Percentiles rank a stretch among this genome's conserved stretches.
Conservation (phyloP, 2,888 invertebrate genomes). For the Sphaeridia pumilis region DNA sequence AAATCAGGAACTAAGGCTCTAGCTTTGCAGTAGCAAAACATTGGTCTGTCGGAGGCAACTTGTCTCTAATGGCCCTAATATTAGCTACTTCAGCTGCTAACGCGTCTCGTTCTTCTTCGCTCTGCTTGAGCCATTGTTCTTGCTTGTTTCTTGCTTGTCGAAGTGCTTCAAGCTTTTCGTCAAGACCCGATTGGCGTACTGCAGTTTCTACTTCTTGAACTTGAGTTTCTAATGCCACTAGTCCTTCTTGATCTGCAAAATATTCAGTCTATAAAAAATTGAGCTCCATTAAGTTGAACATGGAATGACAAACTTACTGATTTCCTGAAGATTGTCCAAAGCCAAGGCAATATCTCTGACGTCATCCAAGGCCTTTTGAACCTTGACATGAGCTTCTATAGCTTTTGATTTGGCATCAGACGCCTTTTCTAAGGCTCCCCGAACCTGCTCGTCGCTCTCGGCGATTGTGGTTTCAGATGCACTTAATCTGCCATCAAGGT, state of each 20-base stretch:
- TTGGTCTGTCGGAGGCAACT: slow-evolving; percentile 54
- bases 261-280: too few relatives aligned
- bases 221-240: slow-evolving; percentile 49
- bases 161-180: slow-evolving; percentile 60
- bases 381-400: slow-evolving; percentile 65
- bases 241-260: slow-evolving; percentile 39
- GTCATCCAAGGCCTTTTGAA: slow-evolving; percentile 64
- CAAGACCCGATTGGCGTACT: slow-evolving; percentile 60
- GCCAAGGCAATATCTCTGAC: slow-evolving; percentile 66
- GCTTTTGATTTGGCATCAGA: slow-evolving; percentile 78
- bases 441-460: slow-evolving; percentile 24
- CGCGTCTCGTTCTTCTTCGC: slow-evolving; percentile 59
- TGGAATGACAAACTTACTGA: slow-evolving; percentile 42
- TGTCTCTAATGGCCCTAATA: slow-evolving; percentile 63
- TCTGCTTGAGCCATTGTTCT: slow-evolving; percentile 38
- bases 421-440: slow-evolving; percentile 53
- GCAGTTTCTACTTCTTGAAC: slow-evolving; percentile 58
- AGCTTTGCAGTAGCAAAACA: slow-evolving; percentile 68
- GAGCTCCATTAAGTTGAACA: too few relatives aligned
- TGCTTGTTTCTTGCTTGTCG: slow-evolving; percentile 58
- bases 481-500: slow-evolving; percentile 57
- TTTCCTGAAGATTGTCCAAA: slow-evolving; percentile 58
- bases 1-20: slow-evolving; percentile 46
- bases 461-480: slow-evolving; percentile 11
- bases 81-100: slow-evolving; percentile 67